These are phyloP conservation scores for Sorex araneus DNA, from an alignment of 2,113 vertebrate species.

Conservation along the genomic window DNA sequence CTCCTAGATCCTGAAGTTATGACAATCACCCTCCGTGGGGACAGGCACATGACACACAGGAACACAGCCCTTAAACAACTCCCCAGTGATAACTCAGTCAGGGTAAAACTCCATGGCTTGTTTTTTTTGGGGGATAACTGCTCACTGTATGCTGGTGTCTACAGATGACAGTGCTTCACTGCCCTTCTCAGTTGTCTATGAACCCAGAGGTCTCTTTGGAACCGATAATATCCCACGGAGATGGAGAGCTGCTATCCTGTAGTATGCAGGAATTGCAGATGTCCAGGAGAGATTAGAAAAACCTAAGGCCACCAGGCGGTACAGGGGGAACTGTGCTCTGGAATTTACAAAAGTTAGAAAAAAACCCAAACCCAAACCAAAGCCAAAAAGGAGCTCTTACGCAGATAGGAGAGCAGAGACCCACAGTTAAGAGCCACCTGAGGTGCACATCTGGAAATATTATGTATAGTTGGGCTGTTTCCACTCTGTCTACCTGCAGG, in stretches of 20 bases:
- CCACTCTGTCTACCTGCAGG: too few relatives aligned
- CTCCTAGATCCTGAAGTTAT: not conserved
- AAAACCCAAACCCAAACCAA: not conserved
- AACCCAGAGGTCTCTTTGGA: not conserved
- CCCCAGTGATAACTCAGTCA: not conserved
- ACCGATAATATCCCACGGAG: too few relatives aligned
- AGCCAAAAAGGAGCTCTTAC: not conserved
- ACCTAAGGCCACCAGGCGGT: not conserved
- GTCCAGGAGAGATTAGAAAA: not conserved
- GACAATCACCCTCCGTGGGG: not conserved
- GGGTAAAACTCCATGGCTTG: not conserved
- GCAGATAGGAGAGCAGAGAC: not conserved
- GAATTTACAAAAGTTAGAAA: not conserved
- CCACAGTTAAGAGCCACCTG: fast-evolving
- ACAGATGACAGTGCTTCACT: not conserved
- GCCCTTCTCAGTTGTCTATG: not conserved
- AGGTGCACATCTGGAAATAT: not conserved
- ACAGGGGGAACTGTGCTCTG: not conserved
- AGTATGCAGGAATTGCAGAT: not conserved
- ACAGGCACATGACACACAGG: not conserved
- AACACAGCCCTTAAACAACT: not conserved
- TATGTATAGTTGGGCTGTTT: fast-evolving
- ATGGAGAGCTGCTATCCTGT: not conserved
- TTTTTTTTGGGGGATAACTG: not conserved
- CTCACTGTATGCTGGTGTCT: not conserved